Evolutionary conservation across 2,888 invertebrate genomes (phyloP).

Genomic region (Xylophagus ater): DNA sequence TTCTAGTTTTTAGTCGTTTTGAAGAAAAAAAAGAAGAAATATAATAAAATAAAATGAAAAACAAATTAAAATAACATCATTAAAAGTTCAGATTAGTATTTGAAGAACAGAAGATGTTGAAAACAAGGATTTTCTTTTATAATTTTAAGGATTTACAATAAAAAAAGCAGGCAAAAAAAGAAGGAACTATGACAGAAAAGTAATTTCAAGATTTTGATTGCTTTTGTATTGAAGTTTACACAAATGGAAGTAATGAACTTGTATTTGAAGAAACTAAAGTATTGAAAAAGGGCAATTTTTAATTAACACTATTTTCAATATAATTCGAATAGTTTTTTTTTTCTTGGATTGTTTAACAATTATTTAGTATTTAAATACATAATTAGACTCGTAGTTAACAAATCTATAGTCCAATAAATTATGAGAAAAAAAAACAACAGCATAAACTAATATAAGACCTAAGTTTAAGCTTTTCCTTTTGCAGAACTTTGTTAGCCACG

Average conservation of each 20-base stretch:
- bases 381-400: too few relatives aligned
- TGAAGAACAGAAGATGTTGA: conserved; percentile 12
- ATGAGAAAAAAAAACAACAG: too few relatives aligned
- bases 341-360: too few relatives aligned
- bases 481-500: too few relatives aligned
- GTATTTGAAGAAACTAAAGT: background rate
- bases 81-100: conserved; percentile 18
- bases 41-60: too few relatives aligned
- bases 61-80: conserved; percentile 16
- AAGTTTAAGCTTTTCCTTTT: too few relatives aligned
- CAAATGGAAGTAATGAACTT: background rate
- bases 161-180: background rate
- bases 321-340: background rate
- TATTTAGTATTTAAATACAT: too few relatives aligned
- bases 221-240: background rate
- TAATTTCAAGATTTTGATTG: conserved; percentile 10
- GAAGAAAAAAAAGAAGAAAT: too few relatives aligned
- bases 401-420: too few relatives aligned
- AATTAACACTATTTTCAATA: background rate
- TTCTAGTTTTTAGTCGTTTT: too few relatives aligned
- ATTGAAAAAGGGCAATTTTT: background rate
- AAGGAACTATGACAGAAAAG: conserved; percentile 4
- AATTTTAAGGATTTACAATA: background rate
- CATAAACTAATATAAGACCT: too few relatives aligned
- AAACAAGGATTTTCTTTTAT: conserved; percentile 5